phyloP scores from a whole-genome alignment of 92 coral and sea anemone genomes.

The Siderastrea siderea region DNA sequence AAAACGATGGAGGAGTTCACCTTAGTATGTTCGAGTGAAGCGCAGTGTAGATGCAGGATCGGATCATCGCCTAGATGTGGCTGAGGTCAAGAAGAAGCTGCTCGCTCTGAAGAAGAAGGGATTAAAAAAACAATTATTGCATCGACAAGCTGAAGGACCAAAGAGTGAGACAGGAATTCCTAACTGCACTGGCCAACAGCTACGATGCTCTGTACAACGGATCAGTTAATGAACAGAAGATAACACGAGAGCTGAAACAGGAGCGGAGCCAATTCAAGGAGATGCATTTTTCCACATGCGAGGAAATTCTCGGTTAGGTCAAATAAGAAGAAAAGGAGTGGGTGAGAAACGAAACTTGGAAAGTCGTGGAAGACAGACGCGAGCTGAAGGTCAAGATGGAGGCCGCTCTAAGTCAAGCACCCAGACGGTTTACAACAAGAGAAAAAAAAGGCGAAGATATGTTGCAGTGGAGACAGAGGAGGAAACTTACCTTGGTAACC shows the following conservation, averaged over 20 bases:
- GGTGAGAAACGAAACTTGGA: slow-evolving; percentile 25
- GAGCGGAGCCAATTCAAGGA: background rate
- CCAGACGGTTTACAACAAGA: background rate
- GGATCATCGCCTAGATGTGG: no score
- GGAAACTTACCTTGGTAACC: no score
- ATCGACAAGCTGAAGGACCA: no score
- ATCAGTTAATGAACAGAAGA: slow-evolving; percentile 7
- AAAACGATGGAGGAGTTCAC: background rate
- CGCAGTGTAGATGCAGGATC: no score
- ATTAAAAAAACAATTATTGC: background rate
- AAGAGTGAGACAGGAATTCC: no score
- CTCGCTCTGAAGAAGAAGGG: slow-evolving; percentile 5
- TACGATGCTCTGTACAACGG: slow-evolving; percentile 7
- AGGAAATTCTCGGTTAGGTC: slow-evolving; percentile 18
- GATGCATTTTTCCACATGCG: background rate
- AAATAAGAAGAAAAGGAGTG: background rate
- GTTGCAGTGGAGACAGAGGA: no score
- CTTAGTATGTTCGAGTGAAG: no score
- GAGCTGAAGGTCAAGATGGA: slow-evolving; percentile 26
- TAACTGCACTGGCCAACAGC: background rate
- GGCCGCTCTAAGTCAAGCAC: background rate
- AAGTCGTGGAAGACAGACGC: slow-evolving; percentile 17
- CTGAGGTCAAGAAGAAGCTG: no score
- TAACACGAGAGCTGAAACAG: background rate
- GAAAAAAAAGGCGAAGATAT: slow-evolving; percentile 17